These are phyloP conservation scores for Eurytoma adleriae DNA, from an alignment of 2,888 invertebrate species.

Conservation along the genomic window DNA sequence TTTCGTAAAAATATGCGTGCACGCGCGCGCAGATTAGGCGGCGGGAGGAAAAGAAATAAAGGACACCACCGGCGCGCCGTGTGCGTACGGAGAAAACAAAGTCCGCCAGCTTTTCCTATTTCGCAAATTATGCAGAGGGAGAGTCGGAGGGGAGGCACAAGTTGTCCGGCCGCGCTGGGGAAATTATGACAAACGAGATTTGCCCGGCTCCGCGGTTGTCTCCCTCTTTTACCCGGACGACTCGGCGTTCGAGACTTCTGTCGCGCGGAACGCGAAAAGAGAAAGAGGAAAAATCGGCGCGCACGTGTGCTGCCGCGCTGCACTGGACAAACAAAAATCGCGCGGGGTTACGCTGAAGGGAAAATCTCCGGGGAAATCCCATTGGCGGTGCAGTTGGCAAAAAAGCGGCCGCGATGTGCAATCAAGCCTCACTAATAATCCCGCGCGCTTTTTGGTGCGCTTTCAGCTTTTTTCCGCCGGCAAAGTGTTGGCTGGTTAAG, in stretches of 20 bases:
- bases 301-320: not conserved
- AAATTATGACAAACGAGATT: slow-evolving; percentile 64
- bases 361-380: slow-evolving; percentile 37
- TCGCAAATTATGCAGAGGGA: slow-evolving; percentile 22
- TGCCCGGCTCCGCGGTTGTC: slow-evolving; percentile 16
- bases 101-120: slow-evolving; percentile 3
- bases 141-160: slow-evolving; percentile 2
- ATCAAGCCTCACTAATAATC: too few relatives aligned
- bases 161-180: slow-evolving; percentile 30
- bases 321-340: slow-evolving; percentile 34
- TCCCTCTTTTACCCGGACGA: slow-evolving; percentile 9
- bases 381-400: too few relatives aligned
- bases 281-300: not conserved
- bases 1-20: slow-evolving; percentile 2
- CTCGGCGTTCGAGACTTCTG: not conserved
- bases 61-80: too few relatives aligned
- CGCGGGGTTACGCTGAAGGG: not conserved
- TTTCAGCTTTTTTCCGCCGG: too few relatives aligned
- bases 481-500: too few relatives aligned
- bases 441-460: too few relatives aligned
- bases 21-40: slow-evolving; percentile 26
- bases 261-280: not conserved
- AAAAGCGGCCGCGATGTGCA: too few relatives aligned
- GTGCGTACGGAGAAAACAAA: not conserved
- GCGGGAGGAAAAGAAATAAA: not conserved